These are phyloP conservation scores for Lepidothrix coronata DNA, from an alignment of 2,113 vertebrate species.

Conservation along the genomic window DNA sequence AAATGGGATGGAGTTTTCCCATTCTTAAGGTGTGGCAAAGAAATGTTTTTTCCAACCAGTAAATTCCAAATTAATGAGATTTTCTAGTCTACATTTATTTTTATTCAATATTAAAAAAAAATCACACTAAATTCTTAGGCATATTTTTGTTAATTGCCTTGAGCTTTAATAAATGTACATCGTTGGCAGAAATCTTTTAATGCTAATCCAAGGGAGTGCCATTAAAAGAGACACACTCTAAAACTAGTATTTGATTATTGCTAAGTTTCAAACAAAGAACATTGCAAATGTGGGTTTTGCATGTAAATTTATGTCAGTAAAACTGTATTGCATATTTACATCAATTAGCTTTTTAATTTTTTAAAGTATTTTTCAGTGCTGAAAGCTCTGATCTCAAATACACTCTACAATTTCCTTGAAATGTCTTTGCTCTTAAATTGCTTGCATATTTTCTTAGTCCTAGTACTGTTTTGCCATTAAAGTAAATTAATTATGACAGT, in stretches of 20 bases:
- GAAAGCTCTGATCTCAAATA: not conserved
- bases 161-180: not conserved
- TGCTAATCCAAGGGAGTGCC: not conserved
- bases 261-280: not conserved
- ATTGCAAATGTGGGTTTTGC: not conserved
- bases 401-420: not conserved
- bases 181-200: not conserved
- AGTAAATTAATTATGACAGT: not conserved
- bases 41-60: not conserved
- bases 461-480: not conserved
- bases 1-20: conserved; percentile 18
- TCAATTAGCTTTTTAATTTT: not conserved
- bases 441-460: not conserved
- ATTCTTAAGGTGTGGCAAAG: not conserved
- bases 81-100: not conserved
- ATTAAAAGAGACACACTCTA: not conserved
- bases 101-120: not conserved
- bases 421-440: not conserved
- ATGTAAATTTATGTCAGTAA: not conserved
- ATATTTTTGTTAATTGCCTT: not conserved
- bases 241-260: not conserved
- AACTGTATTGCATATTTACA: not conserved
- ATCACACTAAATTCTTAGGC: not conserved
- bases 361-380: not conserved
- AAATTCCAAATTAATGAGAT: not conserved